These are phyloP conservation scores for Cynopterus brachyotis DNA, from an alignment of 2,113 vertebrate genomes.

Conservation along the genomic window DNA sequence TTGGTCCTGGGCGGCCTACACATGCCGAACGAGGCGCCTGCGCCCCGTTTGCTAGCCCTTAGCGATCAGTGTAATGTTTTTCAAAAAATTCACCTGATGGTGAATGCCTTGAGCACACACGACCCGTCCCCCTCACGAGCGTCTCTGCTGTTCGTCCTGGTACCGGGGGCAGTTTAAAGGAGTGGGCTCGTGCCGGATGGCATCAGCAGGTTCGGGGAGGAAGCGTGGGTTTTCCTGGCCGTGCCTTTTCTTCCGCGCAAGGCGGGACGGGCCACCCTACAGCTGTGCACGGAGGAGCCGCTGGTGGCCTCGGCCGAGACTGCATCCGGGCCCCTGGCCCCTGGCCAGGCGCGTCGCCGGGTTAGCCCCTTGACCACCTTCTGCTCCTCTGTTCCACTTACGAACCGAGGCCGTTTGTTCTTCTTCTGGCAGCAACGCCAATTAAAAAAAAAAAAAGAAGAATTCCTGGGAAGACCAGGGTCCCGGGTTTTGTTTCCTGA, in stretches of 20 bases:
- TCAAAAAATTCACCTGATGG: not conserved
- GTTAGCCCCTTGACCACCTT: conserved; percentile 79
- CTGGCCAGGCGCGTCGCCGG: conserved; percentile 72
- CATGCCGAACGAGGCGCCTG: not conserved
- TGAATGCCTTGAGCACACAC: not conserved
- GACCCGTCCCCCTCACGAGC: not conserved
- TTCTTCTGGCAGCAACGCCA: conserved; percentile 52
- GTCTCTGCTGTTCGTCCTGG: not conserved
- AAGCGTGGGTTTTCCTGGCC: not conserved
- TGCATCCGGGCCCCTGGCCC: conserved; percentile 71
- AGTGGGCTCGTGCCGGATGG: not conserved
- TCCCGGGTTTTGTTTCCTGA: conserved; percentile 45
- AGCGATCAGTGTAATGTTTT: not conserved
- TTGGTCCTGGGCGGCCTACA: not conserved
- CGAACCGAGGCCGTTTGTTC: conserved; percentile 72
- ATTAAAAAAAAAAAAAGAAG: not conserved
- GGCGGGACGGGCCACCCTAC: conserved; percentile 22
- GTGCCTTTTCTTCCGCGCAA: conserved; percentile 32
- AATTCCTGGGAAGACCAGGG: not conserved
- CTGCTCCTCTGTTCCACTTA: conserved; percentile 79
- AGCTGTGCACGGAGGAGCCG: conserved; percentile 40
- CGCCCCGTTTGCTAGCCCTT: not conserved
- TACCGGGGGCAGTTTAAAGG: not conserved
- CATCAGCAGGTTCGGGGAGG: not conserved
- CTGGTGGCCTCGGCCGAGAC: conserved; percentile 67